Conservation (phyloP, 1,140 invertebrate genomes). For the Acromyrmex charruanus region DNA sequence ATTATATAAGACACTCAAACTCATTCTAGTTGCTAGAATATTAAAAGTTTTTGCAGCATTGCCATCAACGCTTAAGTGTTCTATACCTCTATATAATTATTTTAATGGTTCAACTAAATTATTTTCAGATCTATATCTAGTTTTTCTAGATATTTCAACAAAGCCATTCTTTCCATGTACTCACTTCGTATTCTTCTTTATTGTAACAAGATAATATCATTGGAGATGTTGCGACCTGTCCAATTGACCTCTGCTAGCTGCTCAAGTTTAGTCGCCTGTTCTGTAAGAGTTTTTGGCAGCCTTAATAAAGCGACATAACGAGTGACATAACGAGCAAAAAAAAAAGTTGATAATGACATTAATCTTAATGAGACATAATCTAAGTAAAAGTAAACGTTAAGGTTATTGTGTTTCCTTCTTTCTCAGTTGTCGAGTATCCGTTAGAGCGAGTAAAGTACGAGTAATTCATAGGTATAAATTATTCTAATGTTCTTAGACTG, state of each 20-base stretch:
- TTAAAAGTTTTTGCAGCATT: too few species aligned
- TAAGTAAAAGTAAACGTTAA: not conserved
- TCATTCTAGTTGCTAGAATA: too few species aligned
- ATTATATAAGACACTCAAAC: too few species aligned
- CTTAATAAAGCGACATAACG: not conserved
- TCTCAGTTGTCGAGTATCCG: not conserved
- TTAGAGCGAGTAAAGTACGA: not conserved
- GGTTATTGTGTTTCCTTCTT: not conserved
- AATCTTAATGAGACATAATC: not conserved
- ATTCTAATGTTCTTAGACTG: not conserved
- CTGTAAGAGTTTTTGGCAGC: not conserved
- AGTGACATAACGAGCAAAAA: not conserved
- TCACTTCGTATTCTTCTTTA: not conserved
- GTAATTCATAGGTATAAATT: conserved; percentile 2
- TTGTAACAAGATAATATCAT: conserved; percentile 9
- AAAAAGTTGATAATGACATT: not conserved
- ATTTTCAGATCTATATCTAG: too few species aligned
- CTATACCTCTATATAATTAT: too few species aligned
- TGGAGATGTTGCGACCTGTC: conserved; percentile 1
- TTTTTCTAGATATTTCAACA: too few species aligned
- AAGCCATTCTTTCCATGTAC: too few species aligned
- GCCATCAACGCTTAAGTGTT: too few species aligned
- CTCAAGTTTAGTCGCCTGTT: not conserved
- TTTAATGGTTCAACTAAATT: too few species aligned
- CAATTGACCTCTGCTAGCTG: not conserved